Percentiles rank a stretch among this genome's conserved stretches.
phyloP scores from a whole-genome alignment of 1,140 invertebrate species.

The Caerostris darwini region DNA sequence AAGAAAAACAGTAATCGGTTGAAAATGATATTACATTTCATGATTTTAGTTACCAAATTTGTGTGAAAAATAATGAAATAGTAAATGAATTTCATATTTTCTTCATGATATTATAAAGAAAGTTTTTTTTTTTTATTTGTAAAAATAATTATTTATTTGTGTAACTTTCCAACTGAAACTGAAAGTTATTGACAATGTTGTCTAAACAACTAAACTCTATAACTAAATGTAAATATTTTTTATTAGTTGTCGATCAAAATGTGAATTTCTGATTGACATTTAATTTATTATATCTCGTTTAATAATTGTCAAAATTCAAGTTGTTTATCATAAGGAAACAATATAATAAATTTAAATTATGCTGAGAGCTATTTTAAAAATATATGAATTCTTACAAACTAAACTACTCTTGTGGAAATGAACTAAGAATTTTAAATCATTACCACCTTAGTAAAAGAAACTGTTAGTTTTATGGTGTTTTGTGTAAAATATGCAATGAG shows the following conservation, averaged over 20 bases:
- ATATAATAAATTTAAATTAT: neutral
- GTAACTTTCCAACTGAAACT: neutral
- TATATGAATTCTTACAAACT: neutral
- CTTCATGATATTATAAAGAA: no score
- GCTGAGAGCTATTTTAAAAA: neutral
- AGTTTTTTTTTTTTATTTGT: neutral
- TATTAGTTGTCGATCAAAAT: conserved; percentile 47
- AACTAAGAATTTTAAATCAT: neutral
- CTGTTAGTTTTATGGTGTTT: conserved; percentile 37
- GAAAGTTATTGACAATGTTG: neutral
- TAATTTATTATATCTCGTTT: neutral
- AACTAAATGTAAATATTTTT: conserved; percentile 50
- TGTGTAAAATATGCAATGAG: conserved; percentile 67
- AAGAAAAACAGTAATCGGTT: no score
- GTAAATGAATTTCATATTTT: no score
- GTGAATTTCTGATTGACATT: conserved; percentile 38
- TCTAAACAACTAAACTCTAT: neutral
- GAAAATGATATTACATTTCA: no score
- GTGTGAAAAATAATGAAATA: no score
- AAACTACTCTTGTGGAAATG: neutral
- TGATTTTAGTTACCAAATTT: no score
- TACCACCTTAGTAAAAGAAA: neutral
- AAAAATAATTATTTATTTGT: neutral
- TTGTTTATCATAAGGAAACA: neutral
- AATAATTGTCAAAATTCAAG: neutral